Base-by-base conservation (phyloP, 2,888 invertebrate genomes). In the Deilephila elpenor region DNA sequence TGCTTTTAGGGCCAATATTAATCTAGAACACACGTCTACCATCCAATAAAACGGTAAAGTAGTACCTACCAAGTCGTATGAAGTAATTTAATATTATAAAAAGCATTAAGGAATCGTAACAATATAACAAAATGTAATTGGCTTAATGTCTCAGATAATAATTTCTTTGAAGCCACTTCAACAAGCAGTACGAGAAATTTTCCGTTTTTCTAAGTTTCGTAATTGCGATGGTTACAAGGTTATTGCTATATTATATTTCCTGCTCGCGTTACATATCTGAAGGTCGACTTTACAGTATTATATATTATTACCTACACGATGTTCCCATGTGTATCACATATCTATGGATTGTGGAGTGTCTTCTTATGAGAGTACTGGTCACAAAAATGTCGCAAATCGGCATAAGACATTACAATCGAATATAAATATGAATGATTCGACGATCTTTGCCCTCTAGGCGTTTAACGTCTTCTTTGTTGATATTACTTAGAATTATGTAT, bases 321-420 rank as follows among this genome's bases (percentile, higher is more conserved):
- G 44, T 51, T 67, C 67, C 51, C 67, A 51, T 67, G 14, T 67
- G 51, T 67, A 67, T 37, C 37, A 37, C 64, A 37, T 62, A 34
- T 34, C 62, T 32, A 32, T 29, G 6, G 20, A 5, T 5, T 19
- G 19, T 19, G 6, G 20, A 17, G 25, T 19, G 19, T 19, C 1
- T 44, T 44, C 11, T 44, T 34, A 19, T 5, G 5, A 34, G n/a
- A 37, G 2, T 20, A 37, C n/a, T 37, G 14, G 19, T 56, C 14
- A 51, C 25, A 51, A 17, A 25, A 67, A 67, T 67, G 51, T 29
- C 51, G 44, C 14, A 67, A 67, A 20, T 64, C 64, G n/a, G 2
- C 37, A 34, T 37, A 37, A 64, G 11, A 11, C 34, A 37, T 20
- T 25, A 64, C 44, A 44, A 5, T 20, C 64, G 5, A 20, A 44